A percentile compares a stretch with the other conserved stretches of the same genome.
Conservation (phyloP, 2,888 invertebrate species). For the Drosophila birchii region DNA sequence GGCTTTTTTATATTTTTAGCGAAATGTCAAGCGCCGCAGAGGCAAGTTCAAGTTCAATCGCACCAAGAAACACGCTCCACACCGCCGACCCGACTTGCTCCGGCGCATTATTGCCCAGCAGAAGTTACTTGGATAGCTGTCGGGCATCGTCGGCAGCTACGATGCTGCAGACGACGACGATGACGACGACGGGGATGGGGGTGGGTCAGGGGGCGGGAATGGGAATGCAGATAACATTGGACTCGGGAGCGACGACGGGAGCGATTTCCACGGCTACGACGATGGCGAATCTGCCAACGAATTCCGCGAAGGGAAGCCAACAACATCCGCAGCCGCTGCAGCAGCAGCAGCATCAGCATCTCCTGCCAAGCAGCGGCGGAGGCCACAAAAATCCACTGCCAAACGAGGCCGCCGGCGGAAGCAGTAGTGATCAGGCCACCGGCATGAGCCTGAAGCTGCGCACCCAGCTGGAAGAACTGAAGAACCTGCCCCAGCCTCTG, state of each 20-base stretch:
- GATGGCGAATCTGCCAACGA: slow-evolving; percentile 73
- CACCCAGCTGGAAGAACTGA: slow-evolving; percentile 82
- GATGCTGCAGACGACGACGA: slow-evolving; percentile 86
- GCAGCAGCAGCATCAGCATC: slow-evolving; percentile 57
- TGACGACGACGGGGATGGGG: slow-evolving; percentile 73
- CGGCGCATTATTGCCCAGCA: slow-evolving; percentile 85
- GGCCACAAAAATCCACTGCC: slow-evolving; percentile 53
- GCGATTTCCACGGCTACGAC: slow-evolving; percentile 77
- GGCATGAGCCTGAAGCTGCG: slow-evolving; percentile 87
- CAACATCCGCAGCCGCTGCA: slow-evolving; percentile 71
- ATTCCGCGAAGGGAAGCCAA: slow-evolving; percentile 72
- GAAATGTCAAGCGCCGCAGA: slow-evolving; percentile 84
- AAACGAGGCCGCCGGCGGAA: slow-evolving; percentile 62
- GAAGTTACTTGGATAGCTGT: slow-evolving; percentile 85
- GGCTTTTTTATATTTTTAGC: slow-evolving; percentile 60
- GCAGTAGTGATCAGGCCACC: slow-evolving; percentile 28
- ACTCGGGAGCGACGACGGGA: slow-evolving; percentile 73
- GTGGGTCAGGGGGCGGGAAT: slow-evolving; percentile 31
- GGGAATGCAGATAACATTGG: slow-evolving; percentile 75
- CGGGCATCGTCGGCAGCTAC: slow-evolving; percentile 85
- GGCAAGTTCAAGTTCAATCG: slow-evolving; percentile 91
- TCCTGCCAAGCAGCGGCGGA: slow-evolving; percentile 11
- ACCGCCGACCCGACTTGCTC: slow-evolving; percentile 85
- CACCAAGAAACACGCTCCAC: slow-evolving; percentile 94
- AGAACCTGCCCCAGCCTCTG: slow-evolving; percentile 79